A percentile compares a stretch with the other conserved stretches of the same genome.
Evolutionary conservation across 2,888 invertebrate species (phyloP).

Genomic region (Pegoplata infirma): DNA sequence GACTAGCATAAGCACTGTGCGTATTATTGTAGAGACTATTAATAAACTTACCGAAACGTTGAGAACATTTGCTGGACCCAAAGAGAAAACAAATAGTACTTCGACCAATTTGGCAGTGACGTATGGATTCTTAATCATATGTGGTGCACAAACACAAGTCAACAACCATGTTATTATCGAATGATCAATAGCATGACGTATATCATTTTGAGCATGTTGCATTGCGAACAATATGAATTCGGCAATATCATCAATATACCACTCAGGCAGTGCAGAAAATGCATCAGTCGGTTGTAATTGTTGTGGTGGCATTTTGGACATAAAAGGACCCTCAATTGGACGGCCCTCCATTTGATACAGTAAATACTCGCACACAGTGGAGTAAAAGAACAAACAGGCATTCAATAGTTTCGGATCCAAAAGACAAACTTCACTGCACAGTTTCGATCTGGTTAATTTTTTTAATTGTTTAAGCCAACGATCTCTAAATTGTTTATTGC

Average conservation of each 20-base stretch:
- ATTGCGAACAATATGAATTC: constrained; percentile 95
- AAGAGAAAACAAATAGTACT: constrained; percentile 89
- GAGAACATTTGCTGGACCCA: constrained; percentile 81
- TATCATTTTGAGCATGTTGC: constrained; percentile 85
- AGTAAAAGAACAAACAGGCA: constrained; percentile 91
- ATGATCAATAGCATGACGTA: constrained; percentile 88
- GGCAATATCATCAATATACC: constrained; percentile 98
- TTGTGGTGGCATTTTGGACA: constrained; percentile 80
- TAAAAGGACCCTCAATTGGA: constrained; percentile 78
- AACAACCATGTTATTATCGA: constrained; percentile 93
- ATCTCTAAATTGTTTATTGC: constrained; percentile 90
- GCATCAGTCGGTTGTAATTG: constrained; percentile 83
- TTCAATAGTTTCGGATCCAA: constrained; percentile 90
- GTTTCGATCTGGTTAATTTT: constrained; percentile 88
- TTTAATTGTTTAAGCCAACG: constrained; percentile 94
- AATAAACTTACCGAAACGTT: constrained; percentile 72
- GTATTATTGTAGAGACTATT: too few species aligned
- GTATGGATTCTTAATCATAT: constrained; percentile 97
- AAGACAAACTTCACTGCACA: constrained; percentile 93
- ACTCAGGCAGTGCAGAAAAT: constrained; percentile 96
- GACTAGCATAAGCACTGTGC: too few species aligned
- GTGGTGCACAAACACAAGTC: constrained; percentile 92
- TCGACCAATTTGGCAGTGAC: constrained; percentile 97
- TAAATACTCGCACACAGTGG: constrained; percentile 89
- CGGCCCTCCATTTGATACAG: constrained; percentile 82